Base-by-base conservation (phyloP, 2,113 vertebrate species). In the Syngnathus scovelli region DNA sequence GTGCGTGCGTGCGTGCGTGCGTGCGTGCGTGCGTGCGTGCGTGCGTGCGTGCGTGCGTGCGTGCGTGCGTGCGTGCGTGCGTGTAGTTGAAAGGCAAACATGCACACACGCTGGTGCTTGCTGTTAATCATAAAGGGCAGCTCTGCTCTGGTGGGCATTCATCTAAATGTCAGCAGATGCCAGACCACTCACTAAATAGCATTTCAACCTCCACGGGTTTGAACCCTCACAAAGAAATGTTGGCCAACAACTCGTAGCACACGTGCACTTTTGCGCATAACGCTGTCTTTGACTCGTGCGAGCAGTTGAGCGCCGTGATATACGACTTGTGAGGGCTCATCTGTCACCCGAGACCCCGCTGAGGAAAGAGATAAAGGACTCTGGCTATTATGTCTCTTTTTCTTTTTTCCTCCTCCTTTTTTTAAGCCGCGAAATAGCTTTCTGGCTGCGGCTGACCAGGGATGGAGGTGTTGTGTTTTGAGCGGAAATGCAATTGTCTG, bases 161-260 rank as follows among this genome's bases (percentile, higher is more conserved):
- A 87, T 87, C 86, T 86, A 89, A 92, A 91, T 89, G 89, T 91
- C 90, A 91, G 82, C 75, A 70, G 80, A 83, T 78, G 87, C 87
- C 86, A 77, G 75, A 76, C 75, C 80, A 61, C 87, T 78, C 78
- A 77, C 80, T 84, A 88, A 88, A 88, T 86, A 87, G 76, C 86
- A 87, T 78, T 75, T 61, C 41, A 63, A 74, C 77, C 76, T 74
- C 49, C 33, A 64, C 52, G 56, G 66, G 61, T 75, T 69, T 58
- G 71, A 68, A 65, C 19, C 19, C 61, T 79, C 68, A 67, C 48
- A 63, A n/a, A 66, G n/a, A 33, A 49, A 15, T 43, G 48, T 56
- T 55, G 61, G 64, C 44, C 69, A 69, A 48, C 46, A 59, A 60
- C 63, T 66, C 37, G 58, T 63, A 71, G 60, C 63, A 72, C 69